A percentile compares a stretch with the other conserved stretches of the same genome.
These are phyloP conservation scores for Tyria jacobaeae DNA, from an alignment of 2,888 invertebrate species.

Conservation along the genomic window DNA sequence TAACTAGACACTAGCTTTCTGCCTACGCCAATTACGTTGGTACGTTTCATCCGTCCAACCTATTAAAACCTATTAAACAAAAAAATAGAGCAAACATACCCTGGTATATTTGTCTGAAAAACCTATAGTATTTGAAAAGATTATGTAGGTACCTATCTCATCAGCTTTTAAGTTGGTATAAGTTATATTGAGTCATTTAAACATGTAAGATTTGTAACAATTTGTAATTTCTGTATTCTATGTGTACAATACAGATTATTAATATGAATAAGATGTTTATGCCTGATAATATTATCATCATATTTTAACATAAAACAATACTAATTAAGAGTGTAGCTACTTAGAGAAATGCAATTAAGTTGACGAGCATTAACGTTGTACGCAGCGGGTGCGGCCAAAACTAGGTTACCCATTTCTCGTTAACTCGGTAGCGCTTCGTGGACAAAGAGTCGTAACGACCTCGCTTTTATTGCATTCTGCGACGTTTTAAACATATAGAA, in stretches of 20 bases:
- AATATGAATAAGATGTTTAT: too few relatives aligned
- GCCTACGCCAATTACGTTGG: slow-evolving; percentile 35
- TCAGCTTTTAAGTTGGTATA: too few relatives aligned
- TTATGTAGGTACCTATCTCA: too few relatives aligned
- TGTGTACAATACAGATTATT: too few relatives aligned
- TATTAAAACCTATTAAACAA: background rate
- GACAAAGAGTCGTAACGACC: slow-evolving; percentile 66
- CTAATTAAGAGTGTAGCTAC: slow-evolving; percentile 44
- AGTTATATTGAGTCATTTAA: background rate
- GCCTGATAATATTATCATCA: slow-evolving; percentile 3
- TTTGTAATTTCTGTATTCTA: too few relatives aligned
- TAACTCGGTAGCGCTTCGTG: slow-evolving; percentile 50
- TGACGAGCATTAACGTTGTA: slow-evolving; percentile 62
- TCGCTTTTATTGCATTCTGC: slow-evolving; percentile 59
- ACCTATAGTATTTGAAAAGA: too few relatives aligned
- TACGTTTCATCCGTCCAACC: slow-evolving; percentile 32
- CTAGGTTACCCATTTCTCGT: slow-evolving; percentile 83
- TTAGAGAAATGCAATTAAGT: slow-evolving; percentile 74
- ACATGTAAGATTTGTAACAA: too few relatives aligned
- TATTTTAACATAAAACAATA: slow-evolving; percentile 28
- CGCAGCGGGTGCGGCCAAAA: slow-evolving; percentile 76
- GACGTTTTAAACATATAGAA: slow-evolving; percentile 65
- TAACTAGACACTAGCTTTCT: slow-evolving; percentile 22
- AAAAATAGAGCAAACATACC: too few relatives aligned
- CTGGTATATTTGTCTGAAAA: too few relatives aligned